Evolutionary conservation across 1,140 invertebrate genomes (phyloP).

Genomic region (Cotesia glomerata): DNA sequence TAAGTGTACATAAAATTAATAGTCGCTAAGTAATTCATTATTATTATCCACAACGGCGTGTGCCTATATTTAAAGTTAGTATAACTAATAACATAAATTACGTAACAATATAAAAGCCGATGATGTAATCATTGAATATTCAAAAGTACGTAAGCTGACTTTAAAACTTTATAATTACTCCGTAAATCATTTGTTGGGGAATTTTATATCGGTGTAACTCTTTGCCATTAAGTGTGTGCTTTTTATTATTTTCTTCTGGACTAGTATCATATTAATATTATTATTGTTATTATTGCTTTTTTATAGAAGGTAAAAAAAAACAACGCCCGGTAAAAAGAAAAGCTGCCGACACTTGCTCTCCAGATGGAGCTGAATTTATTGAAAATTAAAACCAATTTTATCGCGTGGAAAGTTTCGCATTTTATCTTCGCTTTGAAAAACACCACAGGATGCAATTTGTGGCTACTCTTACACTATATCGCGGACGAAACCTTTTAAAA

Average conservation of each 20-base stretch:
- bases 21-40: no score
- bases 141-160: background rate
- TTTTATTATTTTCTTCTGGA: background rate
- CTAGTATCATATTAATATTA: background rate
- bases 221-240: background rate
- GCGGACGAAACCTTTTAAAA: background rate
- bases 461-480: background rate
- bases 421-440: slow-evolving; percentile 42
- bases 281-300: slow-evolving; percentile 11
- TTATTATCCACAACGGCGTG: no score
- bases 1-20: no score
- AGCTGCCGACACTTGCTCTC: slow-evolving; percentile 1
- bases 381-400: slow-evolving; percentile 59
- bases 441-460: slow-evolving; percentile 21
- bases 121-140: background rate
- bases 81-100: no score
- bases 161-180: background rate
- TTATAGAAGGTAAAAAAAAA: background rate
- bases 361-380: slow-evolving; percentile 48
- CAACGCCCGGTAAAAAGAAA: background rate
- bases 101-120: background rate
- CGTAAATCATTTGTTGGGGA: background rate
- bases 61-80: no score
- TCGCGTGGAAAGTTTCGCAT: slow-evolving; percentile 56
- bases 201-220: background rate